A percentile compares a stretch with the other conserved stretches of the same genome.
phyloP scores from a whole-genome alignment of 2,888 invertebrate species.

The Drosophila yooni region DNA sequence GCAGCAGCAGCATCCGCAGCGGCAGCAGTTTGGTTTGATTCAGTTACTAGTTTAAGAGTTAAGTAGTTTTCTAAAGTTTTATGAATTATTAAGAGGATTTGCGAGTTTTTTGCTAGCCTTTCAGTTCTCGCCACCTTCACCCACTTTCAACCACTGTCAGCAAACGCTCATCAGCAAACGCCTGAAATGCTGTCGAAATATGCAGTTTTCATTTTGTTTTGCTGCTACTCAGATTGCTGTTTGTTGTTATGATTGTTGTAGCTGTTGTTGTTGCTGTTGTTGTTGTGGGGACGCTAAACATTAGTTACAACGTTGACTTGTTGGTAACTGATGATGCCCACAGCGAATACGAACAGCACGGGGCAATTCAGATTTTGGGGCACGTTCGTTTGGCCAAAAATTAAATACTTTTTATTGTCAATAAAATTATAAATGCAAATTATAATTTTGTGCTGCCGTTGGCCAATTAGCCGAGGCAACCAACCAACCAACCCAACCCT shows the following conservation, averaged over 20 bases:
- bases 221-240: constrained; percentile 5
- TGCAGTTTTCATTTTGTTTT: constrained; percentile 68
- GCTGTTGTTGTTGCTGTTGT: constrained; percentile 16
- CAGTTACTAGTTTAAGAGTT: constrained; percentile 80
- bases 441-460: constrained; percentile 79
- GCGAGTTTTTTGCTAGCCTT: constrained; percentile 77
- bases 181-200: constrained; percentile 77
- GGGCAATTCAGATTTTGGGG: constrained; percentile 37
- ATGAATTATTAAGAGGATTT: constrained; percentile 79
- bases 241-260: background rate
- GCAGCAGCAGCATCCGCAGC: constrained; percentile 32
- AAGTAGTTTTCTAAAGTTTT: constrained; percentile 77
- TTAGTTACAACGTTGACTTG: constrained; percentile 61
- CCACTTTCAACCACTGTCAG: constrained; percentile 7
- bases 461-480: constrained; percentile 64
- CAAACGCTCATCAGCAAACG: constrained; percentile 63
- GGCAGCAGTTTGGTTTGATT: constrained; percentile 69
- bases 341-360: constrained; percentile 21
- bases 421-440: constrained; percentile 79
- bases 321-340: constrained; percentile 34
- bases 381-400: constrained; percentile 59
- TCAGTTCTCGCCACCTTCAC: constrained; percentile 53
- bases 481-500: background rate
- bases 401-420: constrained; percentile 79
- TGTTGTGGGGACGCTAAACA: constrained; percentile 46